Evolutionary conservation across 2,797 vertebrate genomes (phyloP).

Genomic region (Emydoidea blandingii): DNA sequence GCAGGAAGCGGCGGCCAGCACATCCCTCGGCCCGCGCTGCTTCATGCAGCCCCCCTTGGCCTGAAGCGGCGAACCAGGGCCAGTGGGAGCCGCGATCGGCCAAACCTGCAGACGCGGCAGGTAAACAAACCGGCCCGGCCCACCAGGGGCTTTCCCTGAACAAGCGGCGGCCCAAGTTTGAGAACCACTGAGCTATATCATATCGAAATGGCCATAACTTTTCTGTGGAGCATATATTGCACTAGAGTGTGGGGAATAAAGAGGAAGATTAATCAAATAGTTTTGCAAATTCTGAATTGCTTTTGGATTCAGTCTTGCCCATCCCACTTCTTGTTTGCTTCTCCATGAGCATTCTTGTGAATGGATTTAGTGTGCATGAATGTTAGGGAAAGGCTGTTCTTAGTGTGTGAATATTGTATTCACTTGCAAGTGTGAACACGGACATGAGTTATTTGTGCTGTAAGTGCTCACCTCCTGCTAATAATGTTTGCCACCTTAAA

Average conservation of each 20-base stretch:
- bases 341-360: not conserved
- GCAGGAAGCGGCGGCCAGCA: too few relatives aligned
- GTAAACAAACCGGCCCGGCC: too few relatives aligned
- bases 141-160: too few relatives aligned
- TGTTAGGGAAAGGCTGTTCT: fast-evolving
- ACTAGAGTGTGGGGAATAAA: not conserved
- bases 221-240: not conserved
- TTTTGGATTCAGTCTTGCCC: not conserved
- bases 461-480: not conserved
- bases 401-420: not conserved
- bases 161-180: too few relatives aligned
- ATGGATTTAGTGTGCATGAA: not conserved
- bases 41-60: too few relatives aligned
- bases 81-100: too few relatives aligned
- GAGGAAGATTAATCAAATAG: not conserved
- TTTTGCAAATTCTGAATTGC: fast-evolving
- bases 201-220: not conserved
- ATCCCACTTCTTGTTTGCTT: not conserved
- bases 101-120: too few relatives aligned
- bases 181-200: not conserved
- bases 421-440: not conserved
- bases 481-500: not conserved
- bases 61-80: too few relatives aligned
- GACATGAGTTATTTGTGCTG: not conserved
- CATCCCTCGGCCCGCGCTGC: too few relatives aligned